Evolutionary conservation across 2,113 vertebrate genomes (phyloP), one percentile per base, ranked within the genome.

Genomic region (Pyrgilauda ruficollis): DNA sequence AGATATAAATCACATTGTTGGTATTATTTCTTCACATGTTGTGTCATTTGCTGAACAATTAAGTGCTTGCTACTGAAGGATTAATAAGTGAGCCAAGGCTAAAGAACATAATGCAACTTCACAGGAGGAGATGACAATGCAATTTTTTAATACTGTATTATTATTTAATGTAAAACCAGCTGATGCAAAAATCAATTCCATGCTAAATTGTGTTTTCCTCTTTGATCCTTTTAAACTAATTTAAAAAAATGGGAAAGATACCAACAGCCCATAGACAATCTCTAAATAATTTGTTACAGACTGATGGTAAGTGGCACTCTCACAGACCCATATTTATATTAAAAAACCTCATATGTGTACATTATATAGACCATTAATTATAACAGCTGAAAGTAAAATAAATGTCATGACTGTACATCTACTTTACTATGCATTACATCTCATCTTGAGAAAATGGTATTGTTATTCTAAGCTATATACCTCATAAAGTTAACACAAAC

Each of bases 141-240:
- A 79, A 14, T 66, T 93, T 82, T 80, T 92, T 62, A 84, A 84
- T 61, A 64, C 17, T n/a, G 7, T 31, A 83, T 75, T 53, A 72
- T 46, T 64, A 81, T 89, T 86, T 92, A 18, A 61, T 62, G 73
- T 77, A 90, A 93, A 86, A 89, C 14, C 41, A 87, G 68, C 26
- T 78, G 73, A 92, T 46, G 41, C 53, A 95, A 90, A 94, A 93
- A 93, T 90, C 72, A 78, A 43, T 94, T 72, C 83, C 80, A 66
- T 50, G 58, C 53, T 81, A 89, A 94, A 73, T 12, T 53, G 20
- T 90, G 73, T 61, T 95, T 92, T 88, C 17, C 7, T 58, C 30
- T 84, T 87, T 86, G 69, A 76, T 79, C 66, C 39, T 84, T 79
- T 75, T 50, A 67, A 94, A 81, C 35, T 70, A 80, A 17, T 37